These are phyloP conservation scores for Cydia pomonella DNA, from an alignment of 1,140 invertebrate species.

Conservation along the genomic window DNA sequence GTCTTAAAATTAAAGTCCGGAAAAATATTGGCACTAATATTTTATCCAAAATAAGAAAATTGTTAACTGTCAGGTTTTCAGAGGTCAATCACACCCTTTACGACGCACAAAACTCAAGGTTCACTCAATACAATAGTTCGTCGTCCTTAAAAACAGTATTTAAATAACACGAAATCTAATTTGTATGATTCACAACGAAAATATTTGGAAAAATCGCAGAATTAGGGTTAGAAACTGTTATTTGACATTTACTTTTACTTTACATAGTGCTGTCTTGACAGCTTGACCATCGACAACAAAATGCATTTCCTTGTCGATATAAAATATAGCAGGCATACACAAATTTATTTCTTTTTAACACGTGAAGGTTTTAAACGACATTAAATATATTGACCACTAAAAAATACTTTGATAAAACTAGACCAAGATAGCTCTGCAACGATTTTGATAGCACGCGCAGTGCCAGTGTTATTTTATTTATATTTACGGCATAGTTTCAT, in stretches of 20 bases:
- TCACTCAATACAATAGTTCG: background rate
- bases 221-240: slow-evolving; percentile 31
- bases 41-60: background rate
- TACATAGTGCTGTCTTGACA: slow-evolving; percentile 8
- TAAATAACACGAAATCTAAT: background rate
- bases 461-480: too few relatives aligned
- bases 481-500: too few relatives aligned
- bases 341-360: background rate
- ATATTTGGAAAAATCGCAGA: slow-evolving; percentile 15
- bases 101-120: background rate
- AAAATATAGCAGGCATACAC: background rate
- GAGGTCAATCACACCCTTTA: background rate
- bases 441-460: too few relatives aligned
- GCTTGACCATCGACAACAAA: background rate
- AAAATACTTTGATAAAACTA: too few relatives aligned
- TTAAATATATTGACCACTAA: too few relatives aligned
- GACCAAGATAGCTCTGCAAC: too few relatives aligned
- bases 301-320: slow-evolving; percentile 26
- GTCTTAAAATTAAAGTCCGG: background rate
- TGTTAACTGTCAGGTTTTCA: background rate
- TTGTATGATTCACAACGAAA: background rate
- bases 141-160: background rate
- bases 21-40: background rate
- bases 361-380: too few relatives aligned
- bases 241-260: slow-evolving; percentile 31